Evolutionary conservation across 2,113 vertebrate species (phyloP).

Genomic region (Atlantisia rogersi): DNA sequence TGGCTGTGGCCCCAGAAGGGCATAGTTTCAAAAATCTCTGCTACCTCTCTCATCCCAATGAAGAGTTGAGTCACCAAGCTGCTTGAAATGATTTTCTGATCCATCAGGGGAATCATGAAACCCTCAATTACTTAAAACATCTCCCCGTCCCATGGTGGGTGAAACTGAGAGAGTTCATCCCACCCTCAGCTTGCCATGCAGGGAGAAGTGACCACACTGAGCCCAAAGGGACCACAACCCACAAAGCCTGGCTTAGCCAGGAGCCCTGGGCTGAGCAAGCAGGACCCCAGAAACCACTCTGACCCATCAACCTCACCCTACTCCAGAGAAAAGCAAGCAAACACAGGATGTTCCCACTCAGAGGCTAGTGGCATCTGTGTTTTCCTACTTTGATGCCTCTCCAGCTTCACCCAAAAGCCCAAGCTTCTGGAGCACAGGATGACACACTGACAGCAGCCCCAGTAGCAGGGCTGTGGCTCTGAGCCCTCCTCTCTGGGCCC

Average conservation of each 20-base stretch:
- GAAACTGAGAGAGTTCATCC: not conserved
- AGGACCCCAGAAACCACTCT: not conserved
- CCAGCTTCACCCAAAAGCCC: not conserved
- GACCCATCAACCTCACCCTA: not conserved
- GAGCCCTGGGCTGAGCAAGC: not conserved
- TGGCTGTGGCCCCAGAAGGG: not conserved
- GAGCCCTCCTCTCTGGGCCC: not conserved
- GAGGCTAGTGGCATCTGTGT: not conserved
- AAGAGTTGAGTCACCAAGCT: not conserved
- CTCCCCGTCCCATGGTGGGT: not conserved
- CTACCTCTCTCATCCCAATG: not conserved
- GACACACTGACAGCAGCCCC: slow-evolving; percentile 3
- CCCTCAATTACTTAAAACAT: not conserved
- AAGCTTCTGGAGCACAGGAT: not conserved
- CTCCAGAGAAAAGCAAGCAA: not conserved
- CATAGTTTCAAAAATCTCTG: not conserved
- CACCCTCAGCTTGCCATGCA: not conserved
- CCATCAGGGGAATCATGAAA: not conserved
- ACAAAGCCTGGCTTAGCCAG: not conserved
- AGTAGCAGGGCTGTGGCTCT: not conserved
- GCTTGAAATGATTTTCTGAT: not conserved
- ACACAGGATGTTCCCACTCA: accelerated
- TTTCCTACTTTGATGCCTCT: not conserved
- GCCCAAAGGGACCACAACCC: not conserved
- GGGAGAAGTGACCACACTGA: not conserved